A percentile compares a stretch with the other conserved stretches of the same genome.
These are phyloP conservation scores for Caenorhabditis uteleia DNA, from an alignment of 2,888 invertebrate genomes.

Conservation along the genomic window DNA sequence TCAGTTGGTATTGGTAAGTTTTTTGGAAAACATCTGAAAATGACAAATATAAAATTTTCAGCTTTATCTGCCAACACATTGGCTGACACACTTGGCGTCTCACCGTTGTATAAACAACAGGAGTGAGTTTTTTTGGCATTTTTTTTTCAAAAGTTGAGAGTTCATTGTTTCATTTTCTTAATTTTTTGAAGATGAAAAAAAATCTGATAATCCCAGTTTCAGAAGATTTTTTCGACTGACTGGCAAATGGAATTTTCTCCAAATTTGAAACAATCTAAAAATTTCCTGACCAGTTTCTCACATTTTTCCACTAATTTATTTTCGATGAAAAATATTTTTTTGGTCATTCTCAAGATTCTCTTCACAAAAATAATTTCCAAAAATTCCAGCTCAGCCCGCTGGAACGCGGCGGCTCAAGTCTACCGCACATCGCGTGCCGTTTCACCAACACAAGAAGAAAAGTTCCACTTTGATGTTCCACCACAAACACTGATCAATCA, in stretches of 20 bases:
- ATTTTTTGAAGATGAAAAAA: too few relatives aligned
- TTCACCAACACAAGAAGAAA: slow-evolving; percentile 56
- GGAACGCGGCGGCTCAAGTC: slow-evolving; percentile 66
- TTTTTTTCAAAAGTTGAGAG: slow-evolving; percentile 5
- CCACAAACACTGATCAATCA: slow-evolving; percentile 16
- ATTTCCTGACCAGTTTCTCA: background rate
- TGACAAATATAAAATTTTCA: slow-evolving; percentile 4
- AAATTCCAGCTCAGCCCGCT: slow-evolving; percentile 58
- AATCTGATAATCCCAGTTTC: too few relatives aligned
- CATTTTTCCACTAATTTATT: background rate
- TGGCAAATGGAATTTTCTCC: background rate
- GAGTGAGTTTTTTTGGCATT: slow-evolving; percentile 49
- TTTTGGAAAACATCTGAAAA: background rate
- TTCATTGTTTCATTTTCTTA: too few relatives aligned
- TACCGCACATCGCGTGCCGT: slow-evolving; percentile 65
- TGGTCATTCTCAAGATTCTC: too few relatives aligned
- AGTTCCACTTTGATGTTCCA: slow-evolving; percentile 27
- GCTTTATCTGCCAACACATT: slow-evolving; percentile 59
- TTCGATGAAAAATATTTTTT: background rate
- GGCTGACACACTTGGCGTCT: slow-evolving; percentile 66
- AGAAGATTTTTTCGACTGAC: too few relatives aligned
- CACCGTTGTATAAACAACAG: slow-evolving; percentile 66
- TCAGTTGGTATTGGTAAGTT: slow-evolving; percentile 4
- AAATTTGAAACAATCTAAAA: background rate
- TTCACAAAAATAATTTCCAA: too few relatives aligned